phyloP scores from a whole-genome alignment of 2,797 vertebrate species.

The Poeciliopsis infans region DNA sequence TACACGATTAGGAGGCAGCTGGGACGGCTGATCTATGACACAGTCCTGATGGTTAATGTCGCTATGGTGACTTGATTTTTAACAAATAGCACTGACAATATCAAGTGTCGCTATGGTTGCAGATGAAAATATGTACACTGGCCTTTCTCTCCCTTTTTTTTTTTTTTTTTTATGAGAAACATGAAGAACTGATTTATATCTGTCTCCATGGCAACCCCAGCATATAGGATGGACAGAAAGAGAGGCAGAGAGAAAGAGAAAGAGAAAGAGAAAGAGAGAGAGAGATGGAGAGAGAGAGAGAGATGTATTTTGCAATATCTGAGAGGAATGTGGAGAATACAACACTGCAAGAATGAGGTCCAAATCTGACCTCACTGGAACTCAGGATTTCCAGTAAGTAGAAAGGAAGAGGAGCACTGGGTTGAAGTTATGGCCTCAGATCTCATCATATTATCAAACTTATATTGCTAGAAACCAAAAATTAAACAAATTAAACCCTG shows the following conservation, averaged over 20 bases:
- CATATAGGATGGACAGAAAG: conserved; percentile 62
- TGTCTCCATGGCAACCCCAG: conserved; percentile 79
- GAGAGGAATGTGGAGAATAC: conserved; percentile 49
- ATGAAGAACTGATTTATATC: conserved; percentile 79
- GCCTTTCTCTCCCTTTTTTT: conserved; percentile 44
- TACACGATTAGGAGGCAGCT: conserved; percentile 47
- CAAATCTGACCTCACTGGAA: conserved; percentile 37
- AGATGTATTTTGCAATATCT: conserved; percentile 69
- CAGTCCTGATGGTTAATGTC: conserved; percentile 73
- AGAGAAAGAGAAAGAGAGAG: background rate
- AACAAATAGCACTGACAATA: conserved; percentile 76
- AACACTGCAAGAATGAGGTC: conserved; percentile 37
- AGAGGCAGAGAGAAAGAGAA: background rate
- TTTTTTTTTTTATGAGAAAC: conserved; percentile 67
- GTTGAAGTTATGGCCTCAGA: conserved; percentile 22
- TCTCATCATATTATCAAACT: conserved; percentile 8
- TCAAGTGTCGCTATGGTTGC: conserved; percentile 80
- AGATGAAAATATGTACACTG: conserved; percentile 79
- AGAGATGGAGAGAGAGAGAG: background rate
- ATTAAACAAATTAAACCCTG: background rate
- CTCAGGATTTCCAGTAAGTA: conserved; percentile 31
- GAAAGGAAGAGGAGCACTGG: conserved; percentile 2
- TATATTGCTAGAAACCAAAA: background rate
- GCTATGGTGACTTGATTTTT: conserved; percentile 75
- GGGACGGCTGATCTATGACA: conserved; percentile 72